Conservation (phyloP, 2,888 invertebrate genomes). For the Boloria selene region DNA sequence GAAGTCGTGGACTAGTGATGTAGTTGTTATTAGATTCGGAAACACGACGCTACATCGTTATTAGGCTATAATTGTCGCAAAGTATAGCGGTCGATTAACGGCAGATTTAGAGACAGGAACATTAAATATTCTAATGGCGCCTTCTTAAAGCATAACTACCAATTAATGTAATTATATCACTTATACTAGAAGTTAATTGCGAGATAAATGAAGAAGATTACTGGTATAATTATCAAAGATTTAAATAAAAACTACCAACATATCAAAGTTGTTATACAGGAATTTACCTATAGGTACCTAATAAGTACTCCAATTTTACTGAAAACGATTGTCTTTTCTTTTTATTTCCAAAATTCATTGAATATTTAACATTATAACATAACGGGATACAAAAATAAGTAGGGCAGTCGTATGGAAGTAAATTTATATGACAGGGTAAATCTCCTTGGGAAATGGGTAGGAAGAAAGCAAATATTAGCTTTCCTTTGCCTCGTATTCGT, state of each 20-base stretch:
- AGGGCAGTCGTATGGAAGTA: conserved; percentile 68
- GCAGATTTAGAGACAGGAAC: conserved; percentile 59
- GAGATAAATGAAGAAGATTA: conserved; percentile 4
- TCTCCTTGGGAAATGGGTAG: conserved; percentile 69
- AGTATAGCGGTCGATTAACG: conserved; percentile 79
- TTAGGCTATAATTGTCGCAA: conserved; percentile 76
- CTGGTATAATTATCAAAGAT: conserved; percentile 3
- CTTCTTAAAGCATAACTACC: not conserved
- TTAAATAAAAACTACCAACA: no score
- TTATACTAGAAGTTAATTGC: not conserved
- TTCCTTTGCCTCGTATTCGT: conserved; percentile 64
- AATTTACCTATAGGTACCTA: not conserved
- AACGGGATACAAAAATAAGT: conserved; percentile 40
- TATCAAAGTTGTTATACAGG: not conserved
- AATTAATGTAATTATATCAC: not conserved
- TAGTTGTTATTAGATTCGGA: conserved; percentile 72
- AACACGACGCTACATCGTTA: conserved; percentile 70
- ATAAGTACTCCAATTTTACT: not conserved
- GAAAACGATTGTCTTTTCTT: no score
- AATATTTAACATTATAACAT: not conserved
- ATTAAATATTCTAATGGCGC: conserved; percentile 48
- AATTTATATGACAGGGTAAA: conserved; percentile 60
- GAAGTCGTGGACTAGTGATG: conserved; percentile 70
- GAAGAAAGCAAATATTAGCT: conserved; percentile 77
- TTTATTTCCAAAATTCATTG: no score